Evolutionary conservation across 2,888 invertebrate species (phyloP), one percentile per base, ranked within the genome.

Genomic region (Beris morrisii): DNA sequence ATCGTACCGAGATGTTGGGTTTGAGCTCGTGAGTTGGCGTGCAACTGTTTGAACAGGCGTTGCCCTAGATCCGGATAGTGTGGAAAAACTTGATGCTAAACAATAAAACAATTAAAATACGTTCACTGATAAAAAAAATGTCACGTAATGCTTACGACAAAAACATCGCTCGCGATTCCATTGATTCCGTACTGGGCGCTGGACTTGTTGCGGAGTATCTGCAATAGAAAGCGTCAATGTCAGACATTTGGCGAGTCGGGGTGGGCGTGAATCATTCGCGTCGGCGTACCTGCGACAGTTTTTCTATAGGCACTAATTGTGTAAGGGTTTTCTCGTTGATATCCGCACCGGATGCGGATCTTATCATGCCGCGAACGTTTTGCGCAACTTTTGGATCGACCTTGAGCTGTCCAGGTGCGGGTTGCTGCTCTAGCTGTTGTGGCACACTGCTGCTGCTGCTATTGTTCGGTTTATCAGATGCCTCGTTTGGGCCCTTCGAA

Each of bases 21-120:
- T 73, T 86, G 87, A 69, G 86, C 85, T 72, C 85, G 84, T 5
- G 86, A 84, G 70, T 82, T 83, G 30, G 77, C 77, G 74, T 86
- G 87, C 70, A 92, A 82, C 77, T 87, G 84, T 66, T 81, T 80
- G 78, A 86, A 93, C 69, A 92, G 82, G 72, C 87, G 86, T 13
- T 85, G 83, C 1, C 88, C 90, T 73, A 92, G 82, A 71, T 89
- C 87, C 3, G 86, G 84, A 77, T 92, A 90, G 76, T 86, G 85
- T n/a, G 92, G 90, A 79, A 93, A 92, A 70, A 93, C 82, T 79
- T 89, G 89, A 73, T 86, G 85, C 88, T 90, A 70, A 67, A 66
- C 66, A 54, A 55, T 54, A 65, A 13, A 69, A 55, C 31, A 6
- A 67, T 22, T 28, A 13, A 30, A 9, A 22, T 15, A 64, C 15